These are phyloP conservation scores for Lethrus apterus DNA, from an alignment of 1,140 invertebrate species.

Conservation along the genomic window DNA sequence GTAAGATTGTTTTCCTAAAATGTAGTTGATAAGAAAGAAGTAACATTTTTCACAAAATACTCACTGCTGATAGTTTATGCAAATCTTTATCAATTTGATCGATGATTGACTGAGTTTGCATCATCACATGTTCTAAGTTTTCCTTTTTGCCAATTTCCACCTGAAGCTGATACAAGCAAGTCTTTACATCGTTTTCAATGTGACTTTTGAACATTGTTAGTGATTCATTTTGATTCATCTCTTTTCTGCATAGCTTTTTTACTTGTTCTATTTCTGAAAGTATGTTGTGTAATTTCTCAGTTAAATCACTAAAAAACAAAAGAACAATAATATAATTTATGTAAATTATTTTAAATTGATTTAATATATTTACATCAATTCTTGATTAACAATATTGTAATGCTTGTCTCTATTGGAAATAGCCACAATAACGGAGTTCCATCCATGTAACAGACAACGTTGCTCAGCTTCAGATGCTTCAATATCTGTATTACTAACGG, in stretches of 20 bases:
- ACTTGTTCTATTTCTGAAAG: conserved; percentile 51
- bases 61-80: conserved; percentile 30
- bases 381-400: conserved; percentile 49
- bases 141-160: conserved; percentile 24
- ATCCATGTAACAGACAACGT: conserved; percentile 56
- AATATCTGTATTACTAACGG: conserved; percentile 59
- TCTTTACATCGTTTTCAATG: conserved; percentile 47
- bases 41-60: neutral
- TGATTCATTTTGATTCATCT: conserved; percentile 59
- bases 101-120: conserved; percentile 21
- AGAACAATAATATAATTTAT: too few species aligned
- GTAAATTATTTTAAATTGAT: too few species aligned
- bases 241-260: conserved; percentile 50
- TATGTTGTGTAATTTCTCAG: conserved; percentile 33
- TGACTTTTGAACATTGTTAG: conserved; percentile 53
- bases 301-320: neutral
- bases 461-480: conserved; percentile 62
- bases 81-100: conserved; percentile 53
- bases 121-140: conserved; percentile 19
- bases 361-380: conserved; percentile 47
- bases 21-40: conserved; percentile 16
- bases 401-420: conserved; percentile 61
- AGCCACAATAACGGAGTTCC: conserved; percentile 62
- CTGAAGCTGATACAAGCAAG: conserved; percentile 22
- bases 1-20: conserved; percentile 11